Evolutionary conservation across 2,888 invertebrate genomes (phyloP), one percentile per base, ranked within the genome.

Genomic region (Cybosia mesomella): DNA sequence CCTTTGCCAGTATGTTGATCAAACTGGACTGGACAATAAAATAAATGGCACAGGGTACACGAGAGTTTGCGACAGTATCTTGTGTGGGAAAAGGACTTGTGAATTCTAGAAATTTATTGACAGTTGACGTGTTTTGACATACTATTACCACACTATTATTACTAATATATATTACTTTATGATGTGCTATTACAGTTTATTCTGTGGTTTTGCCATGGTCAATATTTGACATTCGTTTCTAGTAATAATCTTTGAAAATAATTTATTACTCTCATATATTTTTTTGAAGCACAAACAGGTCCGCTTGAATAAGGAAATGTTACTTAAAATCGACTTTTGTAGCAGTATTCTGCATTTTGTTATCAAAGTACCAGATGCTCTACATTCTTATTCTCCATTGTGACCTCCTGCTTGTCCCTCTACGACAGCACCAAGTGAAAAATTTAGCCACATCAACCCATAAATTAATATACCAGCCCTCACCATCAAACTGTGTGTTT

Each of bases 1-100:
- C 67, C 61, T 67, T 59, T 22, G 64, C 72, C 36, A 73, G 81
- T 79, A 73, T 74, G 79, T 79, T 79, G 79, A 79, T 79, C 74
- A 79, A 67, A 74, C 64, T 55, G 68, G 59, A 58, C 69, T 69
- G 64, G 68, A 61, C 70, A 74, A 72, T 78, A 67, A 71, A 74
- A 71, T 81, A 71, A 74, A 79, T 79, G 72, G 74, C 69, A 58
- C 76, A 64, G 53, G 68, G 55, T 68, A 64, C 57, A 54, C 43
- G 60, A 64, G 67, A 68, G 66, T 58, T 81, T 79, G 74, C 71
- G 60, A 74, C 74, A 80, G 32, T 67, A 64, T 66, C 68, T 68
- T 68, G 39, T 68, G 54, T 71, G 66, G 36, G 64, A 73, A 67
- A 34, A 62, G 70, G 13, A 15, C 34, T 24, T 15, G 9, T 24